A percentile compares a stretch with the other conserved stretches of the same genome.
Conservation (phyloP, 2,113 vertebrate species). For the Rhynchomys soricoides region DNA sequence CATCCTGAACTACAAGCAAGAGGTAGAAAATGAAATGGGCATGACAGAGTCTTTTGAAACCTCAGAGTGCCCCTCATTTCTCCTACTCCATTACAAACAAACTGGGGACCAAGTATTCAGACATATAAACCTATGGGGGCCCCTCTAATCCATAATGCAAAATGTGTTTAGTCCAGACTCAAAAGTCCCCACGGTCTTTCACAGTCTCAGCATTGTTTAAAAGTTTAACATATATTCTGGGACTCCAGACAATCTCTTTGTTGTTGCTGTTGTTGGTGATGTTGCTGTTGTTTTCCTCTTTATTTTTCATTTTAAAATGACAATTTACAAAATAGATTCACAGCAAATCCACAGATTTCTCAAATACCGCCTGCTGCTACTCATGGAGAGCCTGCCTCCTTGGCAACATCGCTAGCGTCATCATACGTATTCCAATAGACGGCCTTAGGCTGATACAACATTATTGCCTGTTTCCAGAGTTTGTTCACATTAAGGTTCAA, state of each 20-base stretch:
- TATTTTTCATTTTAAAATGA: not conserved
- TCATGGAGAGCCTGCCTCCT: too few relatives aligned
- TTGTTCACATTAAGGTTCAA: not conserved
- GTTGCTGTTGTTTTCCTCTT: not conserved
- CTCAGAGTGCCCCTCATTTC: not conserved
- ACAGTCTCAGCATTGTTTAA: not conserved
- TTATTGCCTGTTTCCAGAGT: not conserved
- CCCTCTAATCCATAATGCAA: not conserved
- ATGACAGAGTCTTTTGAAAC: not conserved
- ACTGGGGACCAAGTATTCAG: not conserved
- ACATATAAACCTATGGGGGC: not conserved
- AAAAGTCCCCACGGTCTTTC: not conserved
- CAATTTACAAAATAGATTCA: not conserved
- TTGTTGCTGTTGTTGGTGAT: too few relatives aligned
- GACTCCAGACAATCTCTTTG: too few relatives aligned
- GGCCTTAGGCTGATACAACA: not conserved
- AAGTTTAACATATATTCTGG: not conserved
- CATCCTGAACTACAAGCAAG: not conserved
- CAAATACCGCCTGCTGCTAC: rapidly evolving
- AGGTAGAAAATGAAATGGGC: not conserved
- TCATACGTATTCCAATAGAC: not conserved
- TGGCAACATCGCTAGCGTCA: not conserved
- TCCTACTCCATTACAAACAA: not conserved
- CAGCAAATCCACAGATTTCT: not conserved
- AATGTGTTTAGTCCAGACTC: not conserved